Base-by-base conservation (phyloP, 2,888 invertebrate genomes). In the Tinea semifulvella region DNA sequence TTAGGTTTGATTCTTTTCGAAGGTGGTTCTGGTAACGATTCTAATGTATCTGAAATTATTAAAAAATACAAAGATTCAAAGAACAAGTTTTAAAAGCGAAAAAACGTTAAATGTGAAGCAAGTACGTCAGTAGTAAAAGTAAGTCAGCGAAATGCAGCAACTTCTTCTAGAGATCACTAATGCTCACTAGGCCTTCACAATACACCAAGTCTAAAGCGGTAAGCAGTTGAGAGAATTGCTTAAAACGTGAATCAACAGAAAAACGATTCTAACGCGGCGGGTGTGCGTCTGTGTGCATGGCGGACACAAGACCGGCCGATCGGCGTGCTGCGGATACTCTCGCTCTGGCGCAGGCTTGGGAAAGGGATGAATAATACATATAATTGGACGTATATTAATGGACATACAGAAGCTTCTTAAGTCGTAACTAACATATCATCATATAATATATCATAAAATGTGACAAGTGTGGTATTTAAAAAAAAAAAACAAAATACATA, bases 301-400 rank as follows among this genome's bases (percentile, higher is more conserved):
- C 54, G 47, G 5, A 27, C 10, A 14, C 51, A 46, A 14, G 38
- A 14, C 6, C 42, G 25, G 2, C 49, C 11, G 5, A 53, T 17
- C 14, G 56, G 45, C 0, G 42, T 48, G 3, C 36, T 39, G 45
- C 5, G 36, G 38, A 6, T 52, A 51, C 2, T 22, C 42, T 10
- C 49, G 46, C 38, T 58, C 59, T 0, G 52, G 25, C 3, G 50
- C 44, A 0, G 57, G 58, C n/a, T 53, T 53, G 0, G 45, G 8
- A n/a, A 5, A 31, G 6, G 2, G 49, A n/a, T 3, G 46, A n/a
- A n/a, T n/a, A n/a, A n/a, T n/a, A n/a, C n/a, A n/a, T n/a, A n/a
- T n/a, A n/a, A n/a, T n/a, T n/a, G n/a, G n/a, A n/a, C n/a, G n/a
- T n/a, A n/a, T n/a, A n/a, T n/a, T n/a, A n/a, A n/a, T n/a, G n/a